Evolutionary conservation across 2,888 invertebrate species (phyloP).

Genomic region (Dexiosoma caninum): DNA sequence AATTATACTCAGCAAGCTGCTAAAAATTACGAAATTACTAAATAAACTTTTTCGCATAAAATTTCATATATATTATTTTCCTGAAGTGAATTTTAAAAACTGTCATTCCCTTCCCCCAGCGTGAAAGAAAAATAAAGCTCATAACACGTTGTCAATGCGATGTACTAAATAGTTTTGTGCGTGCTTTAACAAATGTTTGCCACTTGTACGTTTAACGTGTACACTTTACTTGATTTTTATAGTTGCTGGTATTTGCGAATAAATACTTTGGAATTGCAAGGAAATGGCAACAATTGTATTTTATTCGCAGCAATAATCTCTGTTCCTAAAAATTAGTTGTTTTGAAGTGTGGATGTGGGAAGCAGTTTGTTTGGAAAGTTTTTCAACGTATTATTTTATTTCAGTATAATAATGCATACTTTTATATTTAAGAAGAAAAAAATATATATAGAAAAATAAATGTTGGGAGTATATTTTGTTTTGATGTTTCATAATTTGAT

Average conservation of each 20-base stretch:
- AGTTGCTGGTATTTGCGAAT: background rate
- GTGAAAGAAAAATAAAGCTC: background rate
- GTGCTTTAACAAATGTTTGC: slow-evolving; percentile 6
- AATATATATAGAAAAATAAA: background rate
- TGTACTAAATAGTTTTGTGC: slow-evolving; percentile 38
- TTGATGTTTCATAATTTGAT: slow-evolving; percentile 37
- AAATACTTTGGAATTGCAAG: background rate
- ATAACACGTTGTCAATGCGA: slow-evolving; percentile 3
- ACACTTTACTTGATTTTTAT: background rate
- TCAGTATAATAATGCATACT: slow-evolving; percentile 38
- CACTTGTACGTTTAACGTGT: slow-evolving; percentile 16
- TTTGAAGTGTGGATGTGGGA: background rate
- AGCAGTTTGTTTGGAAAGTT: background rate
- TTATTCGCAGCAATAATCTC: slow-evolving; percentile 42
- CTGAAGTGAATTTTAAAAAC: too few relatives aligned
- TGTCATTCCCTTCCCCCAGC: background rate
- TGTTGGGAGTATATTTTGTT: slow-evolving; percentile 6
- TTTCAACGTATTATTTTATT: slow-evolving; percentile 6
- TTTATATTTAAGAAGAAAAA: background rate
- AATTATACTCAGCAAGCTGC: background rate
- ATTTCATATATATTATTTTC: slow-evolving; percentile 22
- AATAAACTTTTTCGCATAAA: slow-evolving; percentile 1
- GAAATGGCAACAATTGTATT: slow-evolving; percentile 52
- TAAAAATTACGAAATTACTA: background rate
- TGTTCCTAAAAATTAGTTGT: slow-evolving; percentile 14